Evolutionary conservation across 2,888 invertebrate genomes (phyloP).

Genomic region (Atrina japonica): DNA sequence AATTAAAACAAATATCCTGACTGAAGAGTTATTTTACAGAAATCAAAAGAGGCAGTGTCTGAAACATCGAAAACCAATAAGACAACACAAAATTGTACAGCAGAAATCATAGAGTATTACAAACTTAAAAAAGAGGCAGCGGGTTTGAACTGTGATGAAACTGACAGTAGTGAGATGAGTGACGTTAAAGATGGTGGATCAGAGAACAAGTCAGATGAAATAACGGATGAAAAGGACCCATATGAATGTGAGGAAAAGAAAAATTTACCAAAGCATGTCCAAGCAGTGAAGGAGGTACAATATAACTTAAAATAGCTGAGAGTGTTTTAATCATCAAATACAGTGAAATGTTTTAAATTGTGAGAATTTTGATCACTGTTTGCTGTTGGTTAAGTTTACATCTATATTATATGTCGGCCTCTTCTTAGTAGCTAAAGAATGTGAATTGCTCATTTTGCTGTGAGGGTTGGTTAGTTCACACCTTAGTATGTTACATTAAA

Average conservation of each 20-base stretch:
- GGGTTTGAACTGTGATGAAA: slow-evolving; percentile 55
- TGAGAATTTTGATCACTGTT: neutral
- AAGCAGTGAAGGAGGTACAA: slow-evolving; percentile 61
- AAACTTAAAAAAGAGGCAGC: slow-evolving; percentile 54
- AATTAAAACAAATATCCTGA: no score
- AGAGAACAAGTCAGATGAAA: slow-evolving; percentile 16
- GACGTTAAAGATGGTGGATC: neutral
- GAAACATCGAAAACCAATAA: neutral
- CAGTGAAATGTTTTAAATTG: neutral
- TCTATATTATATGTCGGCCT: neutral
- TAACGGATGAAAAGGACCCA: slow-evolving; percentile 8
- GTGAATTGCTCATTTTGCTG: no score
- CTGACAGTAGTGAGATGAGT: slow-evolving; percentile 5
- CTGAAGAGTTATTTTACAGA: no score
- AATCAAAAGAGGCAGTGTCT: neutral
- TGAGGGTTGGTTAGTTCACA: no score
- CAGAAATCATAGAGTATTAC: slow-evolving; percentile 56
- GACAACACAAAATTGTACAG: neutral
- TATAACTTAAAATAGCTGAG: no score
- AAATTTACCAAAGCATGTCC: slow-evolving; percentile 60
- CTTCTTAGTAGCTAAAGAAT: no score
- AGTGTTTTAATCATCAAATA: neutral
- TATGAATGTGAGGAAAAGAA: slow-evolving; percentile 35
- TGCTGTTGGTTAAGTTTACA: no score
- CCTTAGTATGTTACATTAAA: no score